A percentile compares a stretch with the other conserved stretches of the same genome.
Conservation (phyloP, 2,797 vertebrate species). For the Periophthalmus magnuspinnatus region DNA sequence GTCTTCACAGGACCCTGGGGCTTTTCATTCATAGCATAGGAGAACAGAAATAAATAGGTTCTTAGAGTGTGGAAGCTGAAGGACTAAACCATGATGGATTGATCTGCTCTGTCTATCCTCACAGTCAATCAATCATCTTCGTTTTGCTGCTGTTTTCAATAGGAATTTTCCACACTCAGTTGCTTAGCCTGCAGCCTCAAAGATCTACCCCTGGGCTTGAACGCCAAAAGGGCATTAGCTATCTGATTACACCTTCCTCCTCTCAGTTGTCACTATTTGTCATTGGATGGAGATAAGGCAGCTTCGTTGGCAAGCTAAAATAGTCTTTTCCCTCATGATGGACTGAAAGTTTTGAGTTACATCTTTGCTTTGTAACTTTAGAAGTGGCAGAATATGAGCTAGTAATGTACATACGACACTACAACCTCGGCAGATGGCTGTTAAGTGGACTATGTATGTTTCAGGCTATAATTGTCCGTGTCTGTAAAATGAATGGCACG, state of each 20-base stretch:
- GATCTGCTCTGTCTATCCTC: slow-evolving; percentile 67
- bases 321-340: not conserved
- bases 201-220: slow-evolving; percentile 41
- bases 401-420: slow-evolving; percentile 14
- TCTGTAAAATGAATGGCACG: slow-evolving; percentile 31
- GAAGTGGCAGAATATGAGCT: slow-evolving; percentile 6
- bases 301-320: slow-evolving; percentile 24
- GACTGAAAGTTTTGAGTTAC: slow-evolving; percentile 28
- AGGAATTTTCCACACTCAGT: slow-evolving; percentile 50
- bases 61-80: slow-evolving; percentile 47
- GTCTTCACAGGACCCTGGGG: slow-evolving; percentile 25
- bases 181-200: slow-evolving; percentile 34
- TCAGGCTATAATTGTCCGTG: slow-evolving; percentile 39
- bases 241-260: slow-evolving; percentile 46
- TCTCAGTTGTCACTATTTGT: slow-evolving; percentile 43
- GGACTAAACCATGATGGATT: slow-evolving; percentile 72
- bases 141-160: slow-evolving; percentile 61
- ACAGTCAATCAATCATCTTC: slow-evolving; percentile 74
- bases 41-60: slow-evolving; percentile 63
- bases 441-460: slow-evolving; percentile 29
- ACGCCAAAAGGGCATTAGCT: slow-evolving; percentile 57
- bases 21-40: slow-evolving; percentile 32
- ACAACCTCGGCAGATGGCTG: slow-evolving; percentile 45
- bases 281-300: slow-evolving; percentile 30
- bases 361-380: slow-evolving; percentile 5